Conservation (phyloP, 1,140 invertebrate genomes). For the Luehdorfia chinensis region DNA sequence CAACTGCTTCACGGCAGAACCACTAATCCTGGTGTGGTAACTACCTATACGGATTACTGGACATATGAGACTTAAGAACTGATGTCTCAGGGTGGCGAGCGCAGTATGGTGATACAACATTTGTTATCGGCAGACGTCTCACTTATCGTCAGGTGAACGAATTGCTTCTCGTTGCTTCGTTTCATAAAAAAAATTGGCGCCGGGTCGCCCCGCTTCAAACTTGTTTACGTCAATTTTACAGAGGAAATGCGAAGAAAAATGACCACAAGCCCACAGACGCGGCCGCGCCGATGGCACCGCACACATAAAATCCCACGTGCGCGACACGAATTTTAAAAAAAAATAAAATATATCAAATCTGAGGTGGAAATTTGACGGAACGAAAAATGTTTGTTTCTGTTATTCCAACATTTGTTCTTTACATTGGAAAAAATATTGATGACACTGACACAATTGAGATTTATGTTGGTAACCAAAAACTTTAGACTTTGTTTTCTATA, state of each 20-base stretch:
- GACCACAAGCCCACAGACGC: not conserved
- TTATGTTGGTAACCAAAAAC: slow-evolving; percentile 1
- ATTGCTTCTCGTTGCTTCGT: too few species aligned
- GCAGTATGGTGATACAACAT: too few species aligned
- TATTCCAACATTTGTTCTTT: not conserved
- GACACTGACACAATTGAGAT: slow-evolving; percentile 5
- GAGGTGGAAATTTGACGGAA: slow-evolving; percentile 8
- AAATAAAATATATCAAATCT: not conserved
- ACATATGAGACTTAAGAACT: too few species aligned
- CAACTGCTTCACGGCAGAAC: too few species aligned
- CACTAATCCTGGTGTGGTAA: too few species aligned
- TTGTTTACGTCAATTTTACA: slow-evolving; percentile 3
- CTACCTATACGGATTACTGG: too few species aligned
- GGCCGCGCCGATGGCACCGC: not conserved
- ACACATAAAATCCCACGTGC: not conserved
- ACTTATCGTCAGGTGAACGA: too few species aligned
- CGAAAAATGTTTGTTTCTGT: slow-evolving; percentile 3
- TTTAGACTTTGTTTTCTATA: too few species aligned
- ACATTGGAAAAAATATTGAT: slow-evolving; percentile 10
- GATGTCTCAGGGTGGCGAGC: too few species aligned
- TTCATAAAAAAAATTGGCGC: too few species aligned
- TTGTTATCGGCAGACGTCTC: too few species aligned
- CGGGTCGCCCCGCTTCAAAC: not conserved
- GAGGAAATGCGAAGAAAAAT: not conserved
- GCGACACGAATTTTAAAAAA: not conserved